Percentiles rank a stretch among this genome's conserved stretches.
These are phyloP conservation scores for Cherax destructor DNA, from an alignment of 1,140 invertebrate species.

Conservation along the genomic window DNA sequence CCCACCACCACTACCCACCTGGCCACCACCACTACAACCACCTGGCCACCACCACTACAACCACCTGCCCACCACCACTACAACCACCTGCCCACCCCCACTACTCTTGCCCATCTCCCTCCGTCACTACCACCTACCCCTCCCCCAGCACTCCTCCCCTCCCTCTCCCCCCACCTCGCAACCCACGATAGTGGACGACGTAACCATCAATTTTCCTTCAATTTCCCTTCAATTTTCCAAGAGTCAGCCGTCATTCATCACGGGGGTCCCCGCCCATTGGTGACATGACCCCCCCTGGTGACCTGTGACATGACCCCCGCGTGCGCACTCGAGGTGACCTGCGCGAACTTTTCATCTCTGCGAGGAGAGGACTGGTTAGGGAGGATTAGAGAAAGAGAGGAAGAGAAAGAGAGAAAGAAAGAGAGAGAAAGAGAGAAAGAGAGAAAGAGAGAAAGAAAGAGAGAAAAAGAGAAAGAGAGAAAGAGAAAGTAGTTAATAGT, in stretches of 20 bases:
- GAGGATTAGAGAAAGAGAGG: background rate
- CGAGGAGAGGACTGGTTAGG: constrained; percentile 4
- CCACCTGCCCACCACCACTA: no score
- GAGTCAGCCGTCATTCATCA: constrained; percentile 44
- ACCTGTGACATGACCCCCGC: background rate
- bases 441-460: background rate
- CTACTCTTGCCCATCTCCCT: no score
- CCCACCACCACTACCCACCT: no score
- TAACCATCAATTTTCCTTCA: constrained; percentile 63
- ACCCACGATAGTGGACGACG: constrained; percentile 39
- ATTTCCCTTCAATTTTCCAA: constrained; percentile 63
- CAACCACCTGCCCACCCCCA: no score
- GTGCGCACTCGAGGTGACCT: no score
- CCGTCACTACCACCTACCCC: no score
- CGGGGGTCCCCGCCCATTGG: background rate
- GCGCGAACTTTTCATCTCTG: no score
- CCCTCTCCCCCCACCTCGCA: constrained; percentile 6
- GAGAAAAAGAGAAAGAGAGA: background rate
- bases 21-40: no score
- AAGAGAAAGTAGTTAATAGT: background rate
- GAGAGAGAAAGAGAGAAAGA: background rate
- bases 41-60: no score
- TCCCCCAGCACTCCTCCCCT: background rate
- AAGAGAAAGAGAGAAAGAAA: background rate
- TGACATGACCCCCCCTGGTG: background rate